Evolutionary conservation across 1,140 invertebrate species (phyloP), one percentile per base, ranked within the genome.

Genomic region (Drosophila sp.): DNA sequence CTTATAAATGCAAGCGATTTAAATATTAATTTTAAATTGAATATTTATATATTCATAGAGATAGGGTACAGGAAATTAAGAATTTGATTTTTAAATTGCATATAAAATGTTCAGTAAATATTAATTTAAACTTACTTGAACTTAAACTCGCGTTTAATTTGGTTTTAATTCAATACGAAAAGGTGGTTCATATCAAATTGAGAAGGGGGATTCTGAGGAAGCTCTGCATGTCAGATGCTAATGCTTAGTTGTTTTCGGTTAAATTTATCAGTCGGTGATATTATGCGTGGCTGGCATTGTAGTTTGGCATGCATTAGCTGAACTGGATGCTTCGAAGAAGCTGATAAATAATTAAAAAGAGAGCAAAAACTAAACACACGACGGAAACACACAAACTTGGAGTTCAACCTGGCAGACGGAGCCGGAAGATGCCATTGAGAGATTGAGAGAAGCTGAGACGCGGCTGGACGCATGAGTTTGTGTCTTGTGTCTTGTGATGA

Each of bases 311-410:
- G 41, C 64, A 62, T 61, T 72, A 67, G 29, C 70, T 59, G 45
- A 69, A 46, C 50, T 51, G 50, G 21, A 18, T 62, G 34, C 50
- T 61, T 32, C 25, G 27, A 14, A 50, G 46, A 54, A n/a, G 45
- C 72, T 65, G 72, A 72, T 75, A 72, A 75, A 75, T 75, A 75
- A 72, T 72, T 75, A 53, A 75, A 71, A 72, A 75, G 72, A 72
- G 72, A 65, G 46, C 59, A 53, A 58, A 46, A 62, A 16, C 36
- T 41, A 25, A 48, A 41, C 65, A 54, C 48, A 54, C 8, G 14
- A 7, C 32, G 38, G 58, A n/a, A n/a, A n/a, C n/a, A n/a, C n/a
- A n/a, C 50, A 50, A 48, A 36, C 7, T 36, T 18, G 7, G 21
- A 36, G 38, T 9, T 13, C n/a, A 36, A 62, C 66, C 66, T 56